Percentiles rank a stretch among this genome's conserved stretches.
These are phyloP conservation scores for Luperina testacea DNA, from an alignment of 2,888 invertebrate genomes.

Conservation along the genomic window DNA sequence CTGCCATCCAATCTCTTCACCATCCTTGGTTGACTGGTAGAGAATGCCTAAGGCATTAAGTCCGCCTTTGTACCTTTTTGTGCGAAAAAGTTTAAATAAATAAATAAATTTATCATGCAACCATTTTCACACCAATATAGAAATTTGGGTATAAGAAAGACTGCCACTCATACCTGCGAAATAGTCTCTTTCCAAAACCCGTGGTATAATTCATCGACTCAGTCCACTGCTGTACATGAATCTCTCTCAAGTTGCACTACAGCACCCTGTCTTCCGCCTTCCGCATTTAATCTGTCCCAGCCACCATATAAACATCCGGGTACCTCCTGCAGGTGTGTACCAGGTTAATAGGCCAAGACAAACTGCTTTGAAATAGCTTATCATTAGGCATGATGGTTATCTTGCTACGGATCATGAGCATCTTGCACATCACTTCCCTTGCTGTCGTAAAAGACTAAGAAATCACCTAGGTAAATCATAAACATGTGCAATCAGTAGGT, in stretches of 20 bases:
- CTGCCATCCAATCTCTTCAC: no score
- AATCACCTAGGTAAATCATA: constrained; percentile 11
- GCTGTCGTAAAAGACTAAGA: constrained; percentile 8
- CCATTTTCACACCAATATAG: background rate
- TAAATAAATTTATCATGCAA: background rate
- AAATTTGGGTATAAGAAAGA: background rate
- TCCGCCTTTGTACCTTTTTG: no score
- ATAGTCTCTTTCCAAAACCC: background rate
- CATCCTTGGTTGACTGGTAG: no score
- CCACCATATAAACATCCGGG: background rate
- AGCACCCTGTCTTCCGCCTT: background rate
- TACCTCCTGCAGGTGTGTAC: background rate
- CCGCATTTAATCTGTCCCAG: background rate
- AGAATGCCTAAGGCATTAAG: no score
- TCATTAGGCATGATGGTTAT: constrained; percentile 11
- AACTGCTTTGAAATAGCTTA: background rate
- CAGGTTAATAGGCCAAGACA: constrained; percentile 9
- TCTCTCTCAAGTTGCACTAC: background rate
- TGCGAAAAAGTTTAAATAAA: no score
- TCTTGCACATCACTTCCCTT: constrained; percentile 44
- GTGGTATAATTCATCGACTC: background rate
- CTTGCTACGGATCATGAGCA: constrained; percentile 43
- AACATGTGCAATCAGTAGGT: constrained; percentile 12
- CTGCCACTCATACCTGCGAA: background rate
- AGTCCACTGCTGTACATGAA: background rate